Evolutionary conservation across 1,140 invertebrate genomes (phyloP).

Genomic region (Saccostrea echinata): DNA sequence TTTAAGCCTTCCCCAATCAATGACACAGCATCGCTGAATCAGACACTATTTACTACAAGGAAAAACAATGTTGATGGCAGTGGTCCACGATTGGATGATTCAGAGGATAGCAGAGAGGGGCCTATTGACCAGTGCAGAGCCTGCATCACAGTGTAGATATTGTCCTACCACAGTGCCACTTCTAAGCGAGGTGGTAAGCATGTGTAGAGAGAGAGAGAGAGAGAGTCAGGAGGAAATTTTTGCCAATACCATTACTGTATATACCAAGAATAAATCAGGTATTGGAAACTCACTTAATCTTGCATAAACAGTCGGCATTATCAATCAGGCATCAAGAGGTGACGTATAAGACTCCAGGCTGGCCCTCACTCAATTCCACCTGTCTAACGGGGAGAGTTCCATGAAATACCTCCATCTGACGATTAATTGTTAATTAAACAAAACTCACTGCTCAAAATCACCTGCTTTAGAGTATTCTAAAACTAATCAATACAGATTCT

Average conservation of each 20-base stretch:
- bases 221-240: neutral
- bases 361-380: neutral
- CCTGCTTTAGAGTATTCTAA: neutral
- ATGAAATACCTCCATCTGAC: neutral
- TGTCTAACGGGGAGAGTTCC: neutral
- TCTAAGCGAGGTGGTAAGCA: neutral
- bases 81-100: conserved; percentile 18
- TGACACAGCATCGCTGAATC: neutral
- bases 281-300: conserved; percentile 39
- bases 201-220: neutral
- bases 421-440: conserved; percentile 36
- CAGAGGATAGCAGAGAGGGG: neutral
- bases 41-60: conserved; percentile 24
- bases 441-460: conserved; percentile 8
- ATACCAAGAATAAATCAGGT: conserved; percentile 17
- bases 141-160: neutral
- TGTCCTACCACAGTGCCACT: neutral
- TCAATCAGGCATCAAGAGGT: neutral
- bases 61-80: neutral
- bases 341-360: neutral
- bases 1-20: conserved; percentile 13
- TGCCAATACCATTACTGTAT: conserved; percentile 14
- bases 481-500: conserved; percentile 18
- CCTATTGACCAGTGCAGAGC: neutral
- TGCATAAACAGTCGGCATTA: conserved; percentile 32